Conservation (phyloP, 2,797 vertebrate species). For the Echeneis naucrates region DNA sequence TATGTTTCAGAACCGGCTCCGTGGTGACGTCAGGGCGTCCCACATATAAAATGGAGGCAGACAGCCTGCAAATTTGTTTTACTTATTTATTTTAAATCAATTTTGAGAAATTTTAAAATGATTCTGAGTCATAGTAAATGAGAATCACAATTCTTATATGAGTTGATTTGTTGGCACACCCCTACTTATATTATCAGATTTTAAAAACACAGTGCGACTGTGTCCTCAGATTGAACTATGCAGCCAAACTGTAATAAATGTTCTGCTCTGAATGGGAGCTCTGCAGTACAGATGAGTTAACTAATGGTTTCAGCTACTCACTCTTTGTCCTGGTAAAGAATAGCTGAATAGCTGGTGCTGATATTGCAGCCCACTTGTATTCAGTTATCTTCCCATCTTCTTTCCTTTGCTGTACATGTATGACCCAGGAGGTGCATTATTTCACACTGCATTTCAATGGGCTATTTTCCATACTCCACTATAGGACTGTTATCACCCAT, state of each 20-base stretch:
- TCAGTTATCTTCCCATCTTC: slow-evolving; percentile 54
- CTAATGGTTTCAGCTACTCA: slow-evolving; percentile 41
- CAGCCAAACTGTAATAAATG: slow-evolving; percentile 36
- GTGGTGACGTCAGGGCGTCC: too few species aligned
- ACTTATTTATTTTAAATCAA: too few species aligned
- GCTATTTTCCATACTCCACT: slow-evolving; percentile 59
- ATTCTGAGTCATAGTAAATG: too few species aligned
- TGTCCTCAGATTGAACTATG: slow-evolving; percentile 43
- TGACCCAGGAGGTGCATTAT: slow-evolving; percentile 30
- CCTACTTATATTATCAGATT: background rate
- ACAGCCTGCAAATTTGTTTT: too few species aligned
- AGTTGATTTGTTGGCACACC: too few species aligned
- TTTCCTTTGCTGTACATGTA: slow-evolving; percentile 40
- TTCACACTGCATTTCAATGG: slow-evolving; percentile 72
- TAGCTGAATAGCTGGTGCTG: background rate
- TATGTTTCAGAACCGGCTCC: too few species aligned
- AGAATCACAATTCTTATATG: too few species aligned
- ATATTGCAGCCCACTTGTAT: slow-evolving; percentile 42
- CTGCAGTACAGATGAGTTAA: slow-evolving; percentile 19
- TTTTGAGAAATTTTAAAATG: too few species aligned
- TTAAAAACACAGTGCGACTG: slow-evolving; percentile 1
- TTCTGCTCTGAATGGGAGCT: slow-evolving; percentile 43
- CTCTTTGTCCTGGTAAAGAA: slow-evolving; percentile 46
- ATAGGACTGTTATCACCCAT: slow-evolving; percentile 62
- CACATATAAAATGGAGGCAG: too few species aligned